These are phyloP conservation scores for Synanthedon tipuliformis DNA, from an alignment of 2,888 invertebrate species.

Conservation along the genomic window DNA sequence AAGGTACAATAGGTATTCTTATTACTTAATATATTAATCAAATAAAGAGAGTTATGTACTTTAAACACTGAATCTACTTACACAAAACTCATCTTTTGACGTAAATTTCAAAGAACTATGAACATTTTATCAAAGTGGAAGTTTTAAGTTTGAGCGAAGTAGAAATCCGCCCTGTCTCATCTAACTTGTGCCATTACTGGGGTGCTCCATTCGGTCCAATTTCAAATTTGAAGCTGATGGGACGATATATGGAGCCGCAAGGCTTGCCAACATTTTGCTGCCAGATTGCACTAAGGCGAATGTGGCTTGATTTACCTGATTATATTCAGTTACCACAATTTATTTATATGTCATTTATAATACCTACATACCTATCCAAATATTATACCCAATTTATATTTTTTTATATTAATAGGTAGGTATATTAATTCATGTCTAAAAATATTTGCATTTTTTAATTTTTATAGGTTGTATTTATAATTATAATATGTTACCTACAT, in stretches of 20 bases:
- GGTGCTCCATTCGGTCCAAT: slow-evolving; percentile 66
- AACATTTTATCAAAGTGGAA: slow-evolving; percentile 39
- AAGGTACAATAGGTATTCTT: no score
- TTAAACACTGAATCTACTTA: no score
- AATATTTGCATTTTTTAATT: no score
- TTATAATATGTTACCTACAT: no score
- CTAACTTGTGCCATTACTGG: slow-evolving; percentile 65
- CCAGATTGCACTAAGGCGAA: slow-evolving; percentile 2
- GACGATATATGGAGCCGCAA: slow-evolving; percentile 51
- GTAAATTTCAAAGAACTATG: slow-evolving; percentile 28
- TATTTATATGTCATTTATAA: no score
- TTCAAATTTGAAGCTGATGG: slow-evolving; percentile 66
- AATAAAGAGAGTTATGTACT: no score
- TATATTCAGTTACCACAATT: not conserved
- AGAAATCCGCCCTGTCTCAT: slow-evolving; percentile 49
- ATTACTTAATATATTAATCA: no score
- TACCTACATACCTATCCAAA: no score
- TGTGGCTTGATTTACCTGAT: not conserved
- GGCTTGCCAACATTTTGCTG: slow-evolving; percentile 17
- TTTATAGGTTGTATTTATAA: no score
- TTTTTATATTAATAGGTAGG: no score
- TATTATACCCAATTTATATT: no score
- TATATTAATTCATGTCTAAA: no score
- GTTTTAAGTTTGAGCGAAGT: slow-evolving; percentile 26
- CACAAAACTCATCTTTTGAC: slow-evolving; percentile 12